Evolutionary conservation across 2,888 invertebrate species (phyloP).

Genomic region (Gnatocerus cornutus): DNA sequence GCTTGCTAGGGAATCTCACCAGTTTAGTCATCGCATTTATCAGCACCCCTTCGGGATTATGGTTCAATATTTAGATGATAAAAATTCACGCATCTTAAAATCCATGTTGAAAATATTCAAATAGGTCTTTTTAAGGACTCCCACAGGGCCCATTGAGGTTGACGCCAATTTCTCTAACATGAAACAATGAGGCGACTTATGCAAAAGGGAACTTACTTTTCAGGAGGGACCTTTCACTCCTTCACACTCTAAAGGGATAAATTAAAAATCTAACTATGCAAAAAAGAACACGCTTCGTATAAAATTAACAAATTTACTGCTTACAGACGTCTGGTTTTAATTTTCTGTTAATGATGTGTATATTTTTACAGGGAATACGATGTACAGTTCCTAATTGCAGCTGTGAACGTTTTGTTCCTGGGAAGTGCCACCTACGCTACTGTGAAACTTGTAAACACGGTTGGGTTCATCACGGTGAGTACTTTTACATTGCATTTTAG

Average conservation of each 20-base stretch:
- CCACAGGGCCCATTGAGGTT: conserved; percentile 72
- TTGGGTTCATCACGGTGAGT: conserved; percentile 85
- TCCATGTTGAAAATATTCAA: conserved; percentile 75
- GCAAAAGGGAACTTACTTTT: conserved; percentile 64
- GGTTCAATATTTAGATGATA: conserved; percentile 70
- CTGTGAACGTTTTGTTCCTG: conserved; percentile 82
- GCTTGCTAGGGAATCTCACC: conserved; percentile 55
- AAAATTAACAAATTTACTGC: conserved; percentile 49
- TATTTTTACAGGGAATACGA: conserved; percentile 76
- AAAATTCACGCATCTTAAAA: conserved; percentile 73
- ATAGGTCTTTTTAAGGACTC: conserved; percentile 72
- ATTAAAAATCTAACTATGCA: conserved; percentile 55
- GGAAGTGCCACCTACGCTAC: conserved; percentile 78
- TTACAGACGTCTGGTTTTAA: conserved; percentile 42
- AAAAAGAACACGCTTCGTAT: conserved; percentile 38
- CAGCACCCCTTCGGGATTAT: conserved; percentile 59
- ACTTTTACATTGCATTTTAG: conserved; percentile 32
- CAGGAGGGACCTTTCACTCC: conserved; percentile 64
- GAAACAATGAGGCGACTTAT: conserved; percentile 70
- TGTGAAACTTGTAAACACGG: conserved; percentile 83
- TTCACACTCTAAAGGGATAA: conserved; percentile 62
- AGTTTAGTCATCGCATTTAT: conserved; percentile 61
- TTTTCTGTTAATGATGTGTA: conserved; percentile 51
- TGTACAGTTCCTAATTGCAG: conserved; percentile 79
- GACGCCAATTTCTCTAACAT: conserved; percentile 73